Base-by-base conservation (phyloP, 2,113 vertebrate genomes). In the Brienomyrus brachyistius region DNA sequence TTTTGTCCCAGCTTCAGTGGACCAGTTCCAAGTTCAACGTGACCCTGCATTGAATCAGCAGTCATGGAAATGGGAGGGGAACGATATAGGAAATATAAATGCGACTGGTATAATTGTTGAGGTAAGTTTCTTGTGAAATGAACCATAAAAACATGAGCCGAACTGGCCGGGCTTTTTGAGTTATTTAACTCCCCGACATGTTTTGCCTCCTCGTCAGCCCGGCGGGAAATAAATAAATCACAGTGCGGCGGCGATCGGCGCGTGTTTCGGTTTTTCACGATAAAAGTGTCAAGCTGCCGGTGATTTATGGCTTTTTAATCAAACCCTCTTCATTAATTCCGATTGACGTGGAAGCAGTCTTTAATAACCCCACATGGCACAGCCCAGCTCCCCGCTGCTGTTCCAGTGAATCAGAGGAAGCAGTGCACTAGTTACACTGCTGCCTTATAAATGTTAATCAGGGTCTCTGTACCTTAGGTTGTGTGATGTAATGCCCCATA, bases 271-370 rank as follows among this genome's bases (percentile, higher is more conserved):
- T 74, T 80, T 21, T 50, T 27, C 9, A 17, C 51, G 59, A 54
- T 82, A 82, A 89, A 89, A n/a, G 80, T 15, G 88, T 56, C 74
- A 54, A 74, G 15, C 74, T 52, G 17, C 27, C 1, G 3, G 74
- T 82, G 88, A 89, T 82, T 89, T 83, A 83, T 82, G 51, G 74
- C 52, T n/a, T 82, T 17, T 31, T 48, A 52, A 82, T 89, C 77
- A 89, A 83, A 43, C 48, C 48, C 27, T 52, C 70, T 89, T 89
- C 51, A 83, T 89, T 89, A 89, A 56, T 89, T 54, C 50, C 35
- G 21, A 21, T 35, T 50, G 62, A 51, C 10, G 45, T 27, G 21
- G 54, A 23, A 21, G 23, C 43, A n/a, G 43, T 40, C 70, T 23
- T 82, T 89, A 82, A 54, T 89, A 82, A 56, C 8, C 62, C 31